A percentile compares a stretch with the other conserved stretches of the same genome.
Conservation (phyloP, 2,113 vertebrate genomes). For the Cyrtonyx montezumae region DNA sequence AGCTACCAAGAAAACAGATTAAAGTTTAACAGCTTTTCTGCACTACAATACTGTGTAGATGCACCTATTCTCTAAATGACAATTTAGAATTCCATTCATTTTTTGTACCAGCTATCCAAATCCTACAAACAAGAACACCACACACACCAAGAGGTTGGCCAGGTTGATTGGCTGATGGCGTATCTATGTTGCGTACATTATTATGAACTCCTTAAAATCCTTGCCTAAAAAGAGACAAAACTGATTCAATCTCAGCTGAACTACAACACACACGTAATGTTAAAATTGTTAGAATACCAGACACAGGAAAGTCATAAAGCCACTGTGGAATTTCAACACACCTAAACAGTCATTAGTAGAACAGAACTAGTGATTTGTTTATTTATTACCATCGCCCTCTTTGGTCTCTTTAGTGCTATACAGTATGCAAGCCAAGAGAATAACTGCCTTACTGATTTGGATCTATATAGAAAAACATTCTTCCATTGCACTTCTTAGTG, state of each 20-base stretch:
- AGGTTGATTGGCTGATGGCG: neutral
- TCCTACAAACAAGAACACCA: neutral
- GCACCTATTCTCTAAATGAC: neutral
- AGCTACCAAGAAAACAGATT: neutral
- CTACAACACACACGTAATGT: neutral
- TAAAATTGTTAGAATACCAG: neutral
- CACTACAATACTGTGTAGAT: neutral
- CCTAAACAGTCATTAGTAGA: neutral
- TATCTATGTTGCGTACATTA: neutral
- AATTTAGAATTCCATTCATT: neutral
- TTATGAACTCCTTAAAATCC: neutral
- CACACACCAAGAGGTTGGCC: neutral
- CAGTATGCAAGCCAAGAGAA: neutral
- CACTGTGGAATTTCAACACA: neutral
- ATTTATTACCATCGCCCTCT: neutral
- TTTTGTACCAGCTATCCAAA: neutral
- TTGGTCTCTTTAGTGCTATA: neutral
- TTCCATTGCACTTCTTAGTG: neutral
- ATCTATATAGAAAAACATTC: neutral
- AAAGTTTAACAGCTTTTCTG: neutral
- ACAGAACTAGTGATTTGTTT: neutral
- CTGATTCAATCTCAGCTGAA: neutral
- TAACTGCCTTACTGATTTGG: neutral
- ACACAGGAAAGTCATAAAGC: neutral
- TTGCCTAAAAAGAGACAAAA: neutral